Percentiles rank a stretch among this genome's conserved stretches.
These are phyloP conservation scores for Pavo muticus DNA, from an alignment of 2,113 vertebrate species.

Conservation along the genomic window DNA sequence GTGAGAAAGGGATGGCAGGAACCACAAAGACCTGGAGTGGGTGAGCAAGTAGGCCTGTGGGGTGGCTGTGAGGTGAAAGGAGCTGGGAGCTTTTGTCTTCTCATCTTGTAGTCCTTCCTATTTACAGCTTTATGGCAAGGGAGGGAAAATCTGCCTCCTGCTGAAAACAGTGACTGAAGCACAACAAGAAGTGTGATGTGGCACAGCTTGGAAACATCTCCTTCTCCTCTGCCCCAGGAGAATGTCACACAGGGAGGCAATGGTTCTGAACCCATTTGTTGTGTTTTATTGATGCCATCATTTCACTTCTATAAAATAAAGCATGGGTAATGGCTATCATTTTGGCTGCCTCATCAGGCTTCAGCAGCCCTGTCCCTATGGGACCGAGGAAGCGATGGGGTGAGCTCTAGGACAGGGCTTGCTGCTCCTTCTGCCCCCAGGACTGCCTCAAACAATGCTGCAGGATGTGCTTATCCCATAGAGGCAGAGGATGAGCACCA, in stretches of 20 bases:
- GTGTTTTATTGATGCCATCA: neutral
- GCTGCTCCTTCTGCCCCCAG: neutral
- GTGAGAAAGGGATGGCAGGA: neutral
- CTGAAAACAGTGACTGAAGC: neutral
- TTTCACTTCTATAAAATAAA: neutral
- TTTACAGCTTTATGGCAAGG: neutral
- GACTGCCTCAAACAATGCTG: neutral
- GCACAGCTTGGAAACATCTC: neutral
- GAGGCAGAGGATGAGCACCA: neutral
- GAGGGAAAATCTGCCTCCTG: neutral
- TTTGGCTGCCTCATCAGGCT: neutral
- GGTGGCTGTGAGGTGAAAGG: neutral
- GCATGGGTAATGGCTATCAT: neutral
- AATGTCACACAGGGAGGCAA: fast-evolving
- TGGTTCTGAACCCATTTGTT: neutral
- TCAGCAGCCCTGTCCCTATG: neutral
- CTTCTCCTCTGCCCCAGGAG: neutral
- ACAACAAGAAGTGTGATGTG: neutral
- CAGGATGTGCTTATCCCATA: neutral
- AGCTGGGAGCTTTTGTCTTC: neutral
- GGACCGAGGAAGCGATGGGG: neutral
- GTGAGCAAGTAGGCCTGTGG: neutral
- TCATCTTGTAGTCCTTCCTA: neutral
- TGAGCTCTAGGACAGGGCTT: neutral
- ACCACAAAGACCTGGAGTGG: neutral